Evolutionary conservation across 2,113 vertebrate genomes (phyloP), one percentile per base, ranked within the genome.

Genomic region (Eidolon helvum): DNA sequence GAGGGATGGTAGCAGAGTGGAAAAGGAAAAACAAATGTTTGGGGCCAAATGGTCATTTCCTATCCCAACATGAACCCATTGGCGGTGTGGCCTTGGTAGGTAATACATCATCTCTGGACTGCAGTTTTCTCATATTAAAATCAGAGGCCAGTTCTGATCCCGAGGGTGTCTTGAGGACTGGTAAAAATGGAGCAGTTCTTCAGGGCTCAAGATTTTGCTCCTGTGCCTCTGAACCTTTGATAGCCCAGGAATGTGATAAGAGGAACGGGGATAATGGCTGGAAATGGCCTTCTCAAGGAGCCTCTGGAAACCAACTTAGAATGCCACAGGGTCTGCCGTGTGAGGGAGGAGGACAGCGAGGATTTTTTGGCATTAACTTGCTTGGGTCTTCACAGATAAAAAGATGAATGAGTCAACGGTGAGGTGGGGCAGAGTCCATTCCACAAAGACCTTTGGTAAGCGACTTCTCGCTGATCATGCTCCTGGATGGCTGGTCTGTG

Each of bases 311-410:
- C 26, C 4, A 14, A 50, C 15, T 21, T 77, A 33, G 40, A 45
- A 50, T 66, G 40, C 7, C 28, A 2, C 26, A 8, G 4, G 22
- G 2, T 65, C 26, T 82, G 59, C 45, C 0, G 0, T 65, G 14
- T 88, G 35, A 92, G 3, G 38, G 53, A 28, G 48, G 4, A 40
- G 11, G 26, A n/a, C 33, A 78, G 38, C 21, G 26, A 66, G 16
- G 28, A 26, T 89, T 35, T 55, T 89, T 38, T 87, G 78, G 33
- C 65, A 35, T 24, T 74, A 26, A 21, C 12, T 95, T 91, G 40
- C 74, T 83, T 71, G 85, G 12, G 19, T 72, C 78, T 84, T 93
- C n/a, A 21, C 65, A 95, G 90, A 66, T 84, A n/a, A 92, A 86
- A 90, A 84, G 57, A 43, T 87, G 69, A 95, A 82, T 16, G 3